phyloP scores from a whole-genome alignment of 2,797 vertebrate genomes.

The Chelidonichthys spinosus region DNA sequence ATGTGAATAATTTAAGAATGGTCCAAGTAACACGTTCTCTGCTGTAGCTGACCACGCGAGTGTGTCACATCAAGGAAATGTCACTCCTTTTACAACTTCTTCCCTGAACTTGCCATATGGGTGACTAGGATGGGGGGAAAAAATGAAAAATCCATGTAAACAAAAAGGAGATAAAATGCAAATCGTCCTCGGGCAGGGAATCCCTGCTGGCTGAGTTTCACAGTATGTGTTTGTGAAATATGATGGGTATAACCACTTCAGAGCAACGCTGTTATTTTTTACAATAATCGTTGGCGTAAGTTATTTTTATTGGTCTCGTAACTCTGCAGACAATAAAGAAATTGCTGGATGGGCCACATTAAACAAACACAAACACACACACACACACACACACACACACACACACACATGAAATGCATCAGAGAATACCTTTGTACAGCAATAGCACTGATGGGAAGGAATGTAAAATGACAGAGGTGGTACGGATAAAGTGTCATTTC shows the following conservation, averaged over 20 bases:
- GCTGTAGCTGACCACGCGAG: constrained; percentile 31
- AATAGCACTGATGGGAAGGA: not conserved
- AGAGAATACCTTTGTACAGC: not conserved
- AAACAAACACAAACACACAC: constrained; percentile 4
- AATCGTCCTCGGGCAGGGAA: constrained; percentile 33
- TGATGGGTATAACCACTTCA: constrained; percentile 32
- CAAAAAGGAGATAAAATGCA: constrained; percentile 33
- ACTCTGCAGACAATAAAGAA: constrained; percentile 5
- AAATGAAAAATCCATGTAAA: constrained; percentile 1
- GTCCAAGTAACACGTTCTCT: constrained; percentile 12
- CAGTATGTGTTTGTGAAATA: constrained; percentile 38
- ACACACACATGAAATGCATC: not conserved
- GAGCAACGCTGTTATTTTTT: not conserved
- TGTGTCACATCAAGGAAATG: constrained; percentile 40
- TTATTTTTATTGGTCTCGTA: constrained; percentile 4
- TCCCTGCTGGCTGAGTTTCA: constrained; percentile 27
- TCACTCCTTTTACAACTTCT: constrained; percentile 32
- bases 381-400: too few relatives aligned
- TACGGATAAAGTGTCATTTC: too few relatives aligned
- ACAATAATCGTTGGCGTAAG: not conserved
- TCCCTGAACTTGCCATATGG: constrained; percentile 16
- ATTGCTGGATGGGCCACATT: constrained; percentile 12
- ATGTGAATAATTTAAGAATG: constrained; percentile 20
- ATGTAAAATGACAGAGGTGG: not conserved
- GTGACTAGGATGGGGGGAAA: constrained; percentile 16